Base-by-base conservation (phyloP, 2,797 vertebrate species). In the Ambastaia sidthimunki region DNA sequence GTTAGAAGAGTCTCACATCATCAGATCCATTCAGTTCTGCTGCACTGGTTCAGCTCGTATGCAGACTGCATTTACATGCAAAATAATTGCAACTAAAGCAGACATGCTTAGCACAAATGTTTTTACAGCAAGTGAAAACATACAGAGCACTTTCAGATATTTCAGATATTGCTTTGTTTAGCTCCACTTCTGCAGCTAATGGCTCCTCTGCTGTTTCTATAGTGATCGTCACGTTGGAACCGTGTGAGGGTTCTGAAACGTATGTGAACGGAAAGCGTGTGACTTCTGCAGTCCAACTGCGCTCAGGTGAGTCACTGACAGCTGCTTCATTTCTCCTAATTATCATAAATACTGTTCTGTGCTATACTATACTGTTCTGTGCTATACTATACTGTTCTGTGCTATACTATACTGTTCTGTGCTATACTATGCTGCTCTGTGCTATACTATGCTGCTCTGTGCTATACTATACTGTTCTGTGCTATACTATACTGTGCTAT, bases 231-330 rank as follows among this genome's bases (percentile, higher is more conserved):
- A 94, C 95, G 79, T 86, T 99, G 85, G 96, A 98, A 84, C 98
- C 98, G 34, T 98, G 98, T 82, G 97, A 98, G 78, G 93, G 92
- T 66, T 99, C 98, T 0, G 98, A 99, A 92, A 99, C 98, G 0
- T 99, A 99, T 0, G 98, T 99, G 80, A 99, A 99, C 1, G 98
- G 98, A 87, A 99, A 99, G 84, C 95, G 97, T 41, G 98, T 98
- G 47, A 92, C 92, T 25, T 94, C 95, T 75, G 92, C 96, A 0
- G 96, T 98, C 80, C 96, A 98, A 87, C 86, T 99, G 50, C 97
- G 98, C 78, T 99, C 98, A 90, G 98, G 98, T 99, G 77, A 31
- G 48, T 28, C 23, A 69, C 11, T 31, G 50, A 54, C 57, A 57
- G 41, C 19, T 4, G 3, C 3, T 12, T 2, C 31, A 34, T 3